Conservation (phyloP, 2,888 invertebrate genomes). For the Nymphalis urticae region DNA sequence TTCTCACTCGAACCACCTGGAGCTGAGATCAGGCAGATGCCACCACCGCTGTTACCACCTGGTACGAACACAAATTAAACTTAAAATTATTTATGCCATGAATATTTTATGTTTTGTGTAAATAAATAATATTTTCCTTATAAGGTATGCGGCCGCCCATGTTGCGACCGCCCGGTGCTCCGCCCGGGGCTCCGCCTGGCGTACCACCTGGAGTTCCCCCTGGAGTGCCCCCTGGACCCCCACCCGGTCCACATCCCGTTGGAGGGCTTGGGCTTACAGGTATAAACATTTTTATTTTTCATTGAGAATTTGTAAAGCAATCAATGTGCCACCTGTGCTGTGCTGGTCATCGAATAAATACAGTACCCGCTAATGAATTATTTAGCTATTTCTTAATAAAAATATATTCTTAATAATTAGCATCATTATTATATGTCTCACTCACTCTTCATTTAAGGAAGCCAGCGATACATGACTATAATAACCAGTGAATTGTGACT, state of each 20-base stretch:
- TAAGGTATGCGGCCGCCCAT: constrained; percentile 61
- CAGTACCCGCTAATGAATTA: neutral
- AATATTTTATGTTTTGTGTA: neutral
- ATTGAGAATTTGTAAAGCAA: too few relatives aligned
- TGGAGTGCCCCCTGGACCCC: constrained; percentile 77
- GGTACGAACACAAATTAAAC: constrained; percentile 43
- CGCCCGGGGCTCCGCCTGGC: constrained; percentile 43
- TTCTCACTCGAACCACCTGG: constrained; percentile 66
- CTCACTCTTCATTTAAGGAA: neutral
- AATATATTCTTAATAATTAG: too few relatives aligned
- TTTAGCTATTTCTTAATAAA: neutral
- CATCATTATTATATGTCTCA: neutral
- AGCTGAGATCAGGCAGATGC: constrained; percentile 62
- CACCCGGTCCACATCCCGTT: constrained; percentile 81
- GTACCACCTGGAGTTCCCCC: constrained; percentile 44
- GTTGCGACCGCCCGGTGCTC: constrained; percentile 39
- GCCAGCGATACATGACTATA: neutral
- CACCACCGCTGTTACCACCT: constrained; percentile 68
- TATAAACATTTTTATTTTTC: neutral
- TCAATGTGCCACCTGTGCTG: too few relatives aligned
- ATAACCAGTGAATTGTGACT: too few relatives aligned
- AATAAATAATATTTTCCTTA: neutral
- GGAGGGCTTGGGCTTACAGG: constrained; percentile 62
- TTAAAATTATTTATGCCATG: neutral
- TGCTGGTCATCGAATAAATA: too few relatives aligned